A percentile compares a stretch with the other conserved stretches of the same genome.
Evolutionary conservation across 2,113 vertebrate genomes (phyloP).

Genomic region (Rhinoptilus africanus): DNA sequence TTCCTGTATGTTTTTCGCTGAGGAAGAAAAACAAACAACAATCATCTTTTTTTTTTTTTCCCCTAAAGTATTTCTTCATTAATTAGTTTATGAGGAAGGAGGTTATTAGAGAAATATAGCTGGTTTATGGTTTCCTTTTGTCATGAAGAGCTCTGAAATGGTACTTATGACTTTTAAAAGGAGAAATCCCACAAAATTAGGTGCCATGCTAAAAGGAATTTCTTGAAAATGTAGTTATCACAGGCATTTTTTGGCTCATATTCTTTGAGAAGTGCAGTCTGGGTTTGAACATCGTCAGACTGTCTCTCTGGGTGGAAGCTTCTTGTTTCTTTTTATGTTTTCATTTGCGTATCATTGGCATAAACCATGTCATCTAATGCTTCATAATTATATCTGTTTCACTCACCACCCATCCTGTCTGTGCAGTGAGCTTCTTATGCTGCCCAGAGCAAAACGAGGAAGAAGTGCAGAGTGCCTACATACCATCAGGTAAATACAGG

Average conservation of each 20-base stretch:
- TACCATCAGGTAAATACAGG: conserved; percentile 95
- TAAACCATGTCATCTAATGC: conserved; percentile 84
- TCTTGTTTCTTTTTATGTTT: conserved; percentile 79
- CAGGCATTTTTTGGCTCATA: conserved; percentile 31
- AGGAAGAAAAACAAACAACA: background rate
- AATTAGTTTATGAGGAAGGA: background rate
- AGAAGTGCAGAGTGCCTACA: conserved; percentile 99
- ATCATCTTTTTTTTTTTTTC: background rate
- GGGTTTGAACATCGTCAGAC: conserved; percentile 33
- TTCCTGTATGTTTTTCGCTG: background rate
- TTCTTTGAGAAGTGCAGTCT: conserved; percentile 31
- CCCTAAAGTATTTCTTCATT: background rate
- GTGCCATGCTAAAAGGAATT: background rate
- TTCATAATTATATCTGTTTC: conserved; percentile 81
- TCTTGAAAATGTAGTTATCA: background rate
- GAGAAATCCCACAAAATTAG: background rate
- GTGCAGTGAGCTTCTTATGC: conserved; percentile 97
- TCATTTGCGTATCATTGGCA: conserved; percentile 76
- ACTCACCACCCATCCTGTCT: conserved; percentile 88
- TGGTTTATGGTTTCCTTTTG: background rate
- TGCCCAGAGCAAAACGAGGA: conserved; percentile 97
- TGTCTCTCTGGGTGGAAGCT: conserved; percentile 65
- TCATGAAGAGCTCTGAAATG: background rate
- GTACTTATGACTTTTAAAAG: background rate
- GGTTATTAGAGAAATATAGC: background rate